phyloP scores from a whole-genome alignment of 2,888 invertebrate genomes.

The Troglohyphantes excavatus region DNA sequence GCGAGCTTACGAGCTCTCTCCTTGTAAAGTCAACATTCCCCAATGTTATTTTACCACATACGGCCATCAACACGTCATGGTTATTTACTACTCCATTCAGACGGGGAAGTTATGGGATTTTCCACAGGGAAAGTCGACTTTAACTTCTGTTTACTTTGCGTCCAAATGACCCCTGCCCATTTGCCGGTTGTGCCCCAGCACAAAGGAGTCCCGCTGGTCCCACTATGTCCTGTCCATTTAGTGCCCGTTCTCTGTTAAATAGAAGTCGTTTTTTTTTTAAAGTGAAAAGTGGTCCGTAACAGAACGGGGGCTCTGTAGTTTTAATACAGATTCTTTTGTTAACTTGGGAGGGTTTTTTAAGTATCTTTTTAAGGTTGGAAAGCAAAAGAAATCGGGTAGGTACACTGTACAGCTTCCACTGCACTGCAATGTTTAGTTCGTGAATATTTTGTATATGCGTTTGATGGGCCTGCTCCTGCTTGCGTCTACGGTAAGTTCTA shows the following conservation, averaged over 20 bases:
- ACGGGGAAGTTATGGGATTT: not conserved
- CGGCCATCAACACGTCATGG: not conserved
- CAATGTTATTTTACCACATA: not conserved
- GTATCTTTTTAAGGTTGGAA: no score
- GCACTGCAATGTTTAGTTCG: no score
- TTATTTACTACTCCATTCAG: not conserved
- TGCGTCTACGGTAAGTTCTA: no score
- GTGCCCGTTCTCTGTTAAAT: not conserved
- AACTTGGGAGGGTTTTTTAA: no score
- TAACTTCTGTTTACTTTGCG: slow-evolving; percentile 27
- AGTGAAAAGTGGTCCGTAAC: not conserved
- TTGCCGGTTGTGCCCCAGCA: not conserved
- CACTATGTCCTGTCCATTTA: not conserved
- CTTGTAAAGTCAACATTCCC: slow-evolving; percentile 26
- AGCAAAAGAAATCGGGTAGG: no score
- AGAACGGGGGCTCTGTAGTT: not conserved
- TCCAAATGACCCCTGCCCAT: not conserved
- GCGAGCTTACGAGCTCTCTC: not conserved
- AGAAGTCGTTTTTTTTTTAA: slow-evolving; percentile 1
- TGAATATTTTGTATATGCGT: no score
- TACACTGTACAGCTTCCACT: no score
- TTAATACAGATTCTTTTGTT: not conserved
- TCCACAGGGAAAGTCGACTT: not conserved
- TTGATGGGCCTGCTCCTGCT: no score
- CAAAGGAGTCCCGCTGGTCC: slow-evolving; percentile 22